Evolutionary conservation across 2,888 invertebrate genomes (phyloP), one percentile per base, ranked within the genome.

Genomic region (Cheilosia impressa): DNA sequence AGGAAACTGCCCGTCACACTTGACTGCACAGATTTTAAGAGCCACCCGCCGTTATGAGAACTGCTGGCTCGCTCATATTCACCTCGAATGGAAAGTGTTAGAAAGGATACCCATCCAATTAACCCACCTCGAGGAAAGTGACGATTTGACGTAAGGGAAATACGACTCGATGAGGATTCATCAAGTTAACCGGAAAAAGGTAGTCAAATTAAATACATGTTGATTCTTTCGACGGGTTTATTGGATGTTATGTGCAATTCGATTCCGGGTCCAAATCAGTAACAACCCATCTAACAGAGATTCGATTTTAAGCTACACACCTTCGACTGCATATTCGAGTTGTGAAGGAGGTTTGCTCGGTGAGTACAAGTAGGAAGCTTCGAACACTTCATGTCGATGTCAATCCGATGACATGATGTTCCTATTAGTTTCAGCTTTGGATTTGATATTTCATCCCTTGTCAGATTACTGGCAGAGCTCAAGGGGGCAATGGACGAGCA

Each of bases 131-230:
- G 17, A 41, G 13, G 15, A 58, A 63, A 50, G 6, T 27, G 27
- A 34, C 24, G 65, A 47, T 24, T 60, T 38, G 5, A 41, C 19
- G 7, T 7, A 15, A 65, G 45, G 22, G 17, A 50, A 52, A 50
- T 15, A 22, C 15, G 22, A 22, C 9, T 22, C 38, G 19, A 31
- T n/a, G 27, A 17, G 52, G 34, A 63, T 43, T 38, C 43, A 55
- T 17, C 7, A 6, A 43, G 43, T n/a, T 17, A 41, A 60, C 4
- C 19, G 31, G 13, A 19, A 19, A 53, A 65, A 57, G 73, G 65
- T 73, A 57, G 19, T 17, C 65, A 75, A 75, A 75, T 75, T 75
- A 47, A 65, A 57, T 65, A 55, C 24, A 17, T 65, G 52, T 24
- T 27, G 15, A 57, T 65, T 65, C 38, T 27, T 52, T 31, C 41